Percentiles rank a stretch among this genome's conserved stretches.
Evolutionary conservation across 2,113 vertebrate species (phyloP).

Genomic region (Brachypteracias leptosomus): DNA sequence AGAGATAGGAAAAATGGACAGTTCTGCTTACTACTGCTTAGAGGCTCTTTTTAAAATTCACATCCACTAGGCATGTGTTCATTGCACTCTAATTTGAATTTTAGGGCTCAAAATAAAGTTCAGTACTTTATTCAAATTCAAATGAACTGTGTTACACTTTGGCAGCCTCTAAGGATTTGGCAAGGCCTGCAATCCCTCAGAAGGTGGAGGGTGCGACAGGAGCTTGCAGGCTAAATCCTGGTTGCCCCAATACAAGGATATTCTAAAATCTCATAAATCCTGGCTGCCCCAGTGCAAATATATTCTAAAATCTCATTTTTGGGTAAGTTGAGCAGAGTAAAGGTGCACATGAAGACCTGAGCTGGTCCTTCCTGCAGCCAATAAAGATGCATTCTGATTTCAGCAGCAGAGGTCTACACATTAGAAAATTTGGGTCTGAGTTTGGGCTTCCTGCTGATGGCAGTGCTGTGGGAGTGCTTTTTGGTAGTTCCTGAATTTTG

Average conservation of each 20-base stretch:
- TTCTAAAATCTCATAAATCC: neutral
- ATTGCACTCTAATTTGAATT: neutral
- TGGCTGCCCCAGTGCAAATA: neutral
- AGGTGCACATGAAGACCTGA: neutral
- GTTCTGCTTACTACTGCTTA: neutral
- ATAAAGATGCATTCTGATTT: neutral
- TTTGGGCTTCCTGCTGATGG: neutral
- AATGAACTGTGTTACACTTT: neutral
- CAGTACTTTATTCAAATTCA: conserved; percentile 40
- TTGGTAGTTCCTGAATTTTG: neutral
- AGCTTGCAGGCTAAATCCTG: neutral
- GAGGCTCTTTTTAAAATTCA: neutral
- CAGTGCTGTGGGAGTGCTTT: neutral
- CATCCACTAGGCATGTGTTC: neutral
- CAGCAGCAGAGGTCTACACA: neutral
- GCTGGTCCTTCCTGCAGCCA: neutral
- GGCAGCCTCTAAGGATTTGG: neutral
- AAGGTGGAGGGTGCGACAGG: neutral
- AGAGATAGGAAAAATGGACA: neutral
- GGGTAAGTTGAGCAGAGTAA: neutral
- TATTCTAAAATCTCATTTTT: neutral
- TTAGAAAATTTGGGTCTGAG: neutral
- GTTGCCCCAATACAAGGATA: neutral
- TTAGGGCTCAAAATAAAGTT: conserved; percentile 42
- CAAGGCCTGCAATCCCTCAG: neutral